phyloP scores from a whole-genome alignment of 1,140 invertebrate species.

The Drosophila arawakana region DNA sequence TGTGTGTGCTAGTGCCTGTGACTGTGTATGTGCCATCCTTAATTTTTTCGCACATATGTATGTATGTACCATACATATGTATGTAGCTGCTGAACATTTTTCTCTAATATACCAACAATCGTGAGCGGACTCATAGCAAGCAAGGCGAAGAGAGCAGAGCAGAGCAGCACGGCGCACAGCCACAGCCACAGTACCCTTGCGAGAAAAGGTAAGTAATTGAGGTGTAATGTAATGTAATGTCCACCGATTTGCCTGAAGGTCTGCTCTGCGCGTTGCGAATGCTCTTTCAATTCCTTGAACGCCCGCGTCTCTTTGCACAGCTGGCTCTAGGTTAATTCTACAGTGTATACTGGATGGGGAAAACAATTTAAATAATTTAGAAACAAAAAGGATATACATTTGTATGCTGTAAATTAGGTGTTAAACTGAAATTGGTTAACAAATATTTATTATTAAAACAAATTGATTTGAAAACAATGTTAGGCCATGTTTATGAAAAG shows the following conservation, averaged over 20 bases:
- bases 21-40: constrained; percentile 67
- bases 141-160: constrained; percentile 26
- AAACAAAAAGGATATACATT: not conserved
- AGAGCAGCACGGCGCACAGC: constrained; percentile 43
- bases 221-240: constrained; percentile 59
- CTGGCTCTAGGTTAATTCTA: constrained; percentile 17
- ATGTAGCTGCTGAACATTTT: constrained; percentile 70
- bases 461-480: not conserved
- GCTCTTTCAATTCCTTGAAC: constrained; percentile 36
- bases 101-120: constrained; percentile 79
- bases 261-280: constrained; percentile 28
- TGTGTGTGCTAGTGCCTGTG: constrained; percentile 51
- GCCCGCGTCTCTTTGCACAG: constrained; percentile 32
- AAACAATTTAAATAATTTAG: not conserved
- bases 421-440: not conserved
- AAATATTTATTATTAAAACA: not conserved
- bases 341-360: not conserved
- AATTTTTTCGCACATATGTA: constrained; percentile 69
- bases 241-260: constrained; percentile 50
- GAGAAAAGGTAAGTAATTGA: constrained; percentile 62
- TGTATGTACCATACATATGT: constrained; percentile 51
- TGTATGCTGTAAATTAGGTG: not conserved
- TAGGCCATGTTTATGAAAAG: constrained; percentile 30
- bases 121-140: constrained; percentile 54
- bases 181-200: constrained; percentile 52